Conservation (phyloP, 2,797 vertebrate species). For the Gadopsis bispinosus region DNA sequence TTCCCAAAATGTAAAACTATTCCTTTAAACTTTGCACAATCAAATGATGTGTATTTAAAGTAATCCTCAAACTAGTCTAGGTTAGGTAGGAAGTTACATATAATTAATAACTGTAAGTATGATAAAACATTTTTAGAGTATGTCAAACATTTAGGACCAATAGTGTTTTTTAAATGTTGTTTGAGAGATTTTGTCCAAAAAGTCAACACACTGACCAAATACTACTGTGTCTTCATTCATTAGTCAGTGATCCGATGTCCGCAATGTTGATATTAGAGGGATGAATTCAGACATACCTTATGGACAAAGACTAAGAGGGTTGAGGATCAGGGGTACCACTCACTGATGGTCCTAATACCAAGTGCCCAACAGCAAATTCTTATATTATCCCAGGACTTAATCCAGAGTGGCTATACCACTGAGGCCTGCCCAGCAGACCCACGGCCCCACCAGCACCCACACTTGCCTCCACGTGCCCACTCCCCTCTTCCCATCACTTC, state of each 20-base stretch:
- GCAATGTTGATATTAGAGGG: not conserved
- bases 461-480: slow-evolving; percentile 83
- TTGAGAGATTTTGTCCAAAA: not conserved
- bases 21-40: not conserved
- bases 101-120: not conserved
- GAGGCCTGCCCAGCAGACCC: slow-evolving; percentile 85
- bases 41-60: not conserved
- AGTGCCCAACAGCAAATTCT: not conserved
- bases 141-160: not conserved
- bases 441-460: slow-evolving; percentile 80
- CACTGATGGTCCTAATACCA: not conserved
- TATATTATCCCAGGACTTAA: slow-evolving; percentile 82
- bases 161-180: not conserved
- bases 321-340: not conserved
- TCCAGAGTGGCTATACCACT: slow-evolving; percentile 83
- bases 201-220: not conserved
- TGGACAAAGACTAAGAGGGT: not conserved
- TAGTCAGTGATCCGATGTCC: not conserved
- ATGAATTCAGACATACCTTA: not conserved
- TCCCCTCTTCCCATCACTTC: slow-evolving; percentile 83
- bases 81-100: not conserved
- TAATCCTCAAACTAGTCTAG: not conserved
- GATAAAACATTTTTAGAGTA: not conserved
- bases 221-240: not conserved
- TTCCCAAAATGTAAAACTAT: not conserved